Evolutionary conservation across 2,113 vertebrate genomes (phyloP).

Genomic region (Nyctibius bracteatus): DNA sequence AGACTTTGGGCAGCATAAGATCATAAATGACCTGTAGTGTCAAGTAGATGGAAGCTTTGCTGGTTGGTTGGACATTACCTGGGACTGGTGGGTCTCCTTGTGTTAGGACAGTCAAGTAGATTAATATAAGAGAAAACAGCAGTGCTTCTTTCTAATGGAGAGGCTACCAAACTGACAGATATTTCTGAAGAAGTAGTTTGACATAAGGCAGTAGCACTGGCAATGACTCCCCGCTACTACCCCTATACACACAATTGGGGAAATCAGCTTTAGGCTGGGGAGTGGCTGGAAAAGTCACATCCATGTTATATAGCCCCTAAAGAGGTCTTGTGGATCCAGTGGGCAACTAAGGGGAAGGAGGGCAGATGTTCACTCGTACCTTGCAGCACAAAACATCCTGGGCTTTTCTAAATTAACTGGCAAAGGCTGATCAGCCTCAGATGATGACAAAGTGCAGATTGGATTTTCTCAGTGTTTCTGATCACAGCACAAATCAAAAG

Average conservation of each 20-base stretch:
- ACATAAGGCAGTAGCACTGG: background rate
- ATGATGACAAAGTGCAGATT: background rate
- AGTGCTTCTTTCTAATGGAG: background rate
- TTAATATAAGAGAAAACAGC: background rate
- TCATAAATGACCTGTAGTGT: background rate
- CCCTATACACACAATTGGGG: accelerated
- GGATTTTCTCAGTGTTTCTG: conserved; percentile 26
- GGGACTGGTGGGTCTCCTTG: background rate
- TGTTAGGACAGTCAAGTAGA: background rate
- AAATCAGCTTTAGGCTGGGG: background rate
- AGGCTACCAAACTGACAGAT: background rate
- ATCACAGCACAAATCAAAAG: conserved; percentile 32
- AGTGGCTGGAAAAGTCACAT: background rate
- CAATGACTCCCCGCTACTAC: background rate
- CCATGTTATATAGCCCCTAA: background rate
- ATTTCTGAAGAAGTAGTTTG: background rate
- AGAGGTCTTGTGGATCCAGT: background rate
- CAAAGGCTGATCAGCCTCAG: background rate
- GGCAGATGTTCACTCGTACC: background rate
- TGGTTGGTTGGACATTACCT: background rate
- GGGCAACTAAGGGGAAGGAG: background rate
- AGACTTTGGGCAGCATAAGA: background rate
- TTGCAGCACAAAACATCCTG: background rate
- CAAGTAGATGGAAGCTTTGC: background rate
- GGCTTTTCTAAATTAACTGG: background rate